These are phyloP conservation scores for Picus viridis DNA, from an alignment of 2,797 vertebrate genomes.

Conservation along the genomic window DNA sequence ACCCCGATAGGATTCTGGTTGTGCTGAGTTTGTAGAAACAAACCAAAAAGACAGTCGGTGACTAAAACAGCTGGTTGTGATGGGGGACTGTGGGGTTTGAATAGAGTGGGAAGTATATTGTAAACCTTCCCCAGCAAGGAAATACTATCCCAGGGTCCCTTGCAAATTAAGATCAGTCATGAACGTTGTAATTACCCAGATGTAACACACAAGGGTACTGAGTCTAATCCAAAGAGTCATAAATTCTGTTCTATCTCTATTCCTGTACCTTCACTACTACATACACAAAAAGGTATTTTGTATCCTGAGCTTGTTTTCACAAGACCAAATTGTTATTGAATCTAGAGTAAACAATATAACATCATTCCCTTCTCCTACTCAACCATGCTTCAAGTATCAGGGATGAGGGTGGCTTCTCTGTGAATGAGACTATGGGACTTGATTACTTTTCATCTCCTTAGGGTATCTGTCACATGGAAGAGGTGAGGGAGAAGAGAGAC, in stretches of 20 bases:
- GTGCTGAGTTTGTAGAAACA: neutral
- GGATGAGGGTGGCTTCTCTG: neutral
- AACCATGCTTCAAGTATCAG: neutral
- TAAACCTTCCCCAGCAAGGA: neutral
- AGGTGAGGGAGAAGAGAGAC: neutral
- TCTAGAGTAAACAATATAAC: accelerated
- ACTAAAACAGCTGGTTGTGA: neutral
- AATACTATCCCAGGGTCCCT: neutral
- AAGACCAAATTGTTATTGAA: neutral
- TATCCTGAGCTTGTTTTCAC: neutral
- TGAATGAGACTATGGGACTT: no score
- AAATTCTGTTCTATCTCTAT: neutral
- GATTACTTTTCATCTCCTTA: neutral
- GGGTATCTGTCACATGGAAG: neutral
- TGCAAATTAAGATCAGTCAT: neutral
- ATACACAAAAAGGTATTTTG: neutral
- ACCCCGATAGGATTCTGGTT: neutral
- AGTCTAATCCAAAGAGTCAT: neutral
- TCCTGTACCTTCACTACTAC: neutral
- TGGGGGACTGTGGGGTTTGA: neutral
- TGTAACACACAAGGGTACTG: neutral
- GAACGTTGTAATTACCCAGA: neutral
- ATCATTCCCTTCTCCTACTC: neutral
- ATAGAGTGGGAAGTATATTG: neutral
- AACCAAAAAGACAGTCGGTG: neutral